Evolutionary conservation across 1,140 invertebrate genomes (phyloP).

Genomic region (Paraescarpia echinospica): DNA sequence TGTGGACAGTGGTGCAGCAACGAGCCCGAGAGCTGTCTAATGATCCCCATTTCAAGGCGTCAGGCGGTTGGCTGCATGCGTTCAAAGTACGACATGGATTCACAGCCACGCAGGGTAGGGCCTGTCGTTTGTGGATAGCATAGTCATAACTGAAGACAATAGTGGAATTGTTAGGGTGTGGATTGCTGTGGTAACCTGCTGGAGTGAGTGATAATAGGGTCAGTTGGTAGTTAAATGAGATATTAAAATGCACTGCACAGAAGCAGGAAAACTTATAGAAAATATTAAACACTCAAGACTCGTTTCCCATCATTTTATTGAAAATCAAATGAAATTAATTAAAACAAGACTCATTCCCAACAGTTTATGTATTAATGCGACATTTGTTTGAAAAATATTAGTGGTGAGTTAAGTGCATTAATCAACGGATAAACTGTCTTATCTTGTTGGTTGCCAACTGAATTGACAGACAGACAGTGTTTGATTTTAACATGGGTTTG

Average conservation of each 20-base stretch:
- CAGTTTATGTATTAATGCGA: not conserved
- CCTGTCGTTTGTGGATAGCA: not conserved
- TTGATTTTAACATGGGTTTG: not conserved
- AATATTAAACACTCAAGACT: too few species aligned
- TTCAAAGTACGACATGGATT: not conserved
- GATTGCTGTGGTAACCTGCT: not conserved
- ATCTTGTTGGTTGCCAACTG: not conserved
- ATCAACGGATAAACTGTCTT: not conserved
- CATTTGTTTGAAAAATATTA: not conserved
- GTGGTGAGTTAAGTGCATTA: not conserved
- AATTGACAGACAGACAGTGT: too few species aligned
- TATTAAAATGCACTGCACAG: not conserved
- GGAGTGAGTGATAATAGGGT: not conserved
- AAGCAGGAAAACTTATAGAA: not conserved
- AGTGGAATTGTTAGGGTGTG: not conserved
- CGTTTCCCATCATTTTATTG: too few species aligned
- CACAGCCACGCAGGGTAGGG: not conserved
- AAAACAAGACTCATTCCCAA: not conserved
- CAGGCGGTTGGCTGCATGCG: not conserved
- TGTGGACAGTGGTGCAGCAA: not conserved
- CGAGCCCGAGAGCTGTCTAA: not conserved
- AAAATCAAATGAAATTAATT: too few species aligned
- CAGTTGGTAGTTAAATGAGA: not conserved
- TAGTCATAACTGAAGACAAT: not conserved
- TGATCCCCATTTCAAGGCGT: not conserved